phyloP scores from a whole-genome alignment of 2,113 vertebrate species.

The Pangasianodon gigas region DNA sequence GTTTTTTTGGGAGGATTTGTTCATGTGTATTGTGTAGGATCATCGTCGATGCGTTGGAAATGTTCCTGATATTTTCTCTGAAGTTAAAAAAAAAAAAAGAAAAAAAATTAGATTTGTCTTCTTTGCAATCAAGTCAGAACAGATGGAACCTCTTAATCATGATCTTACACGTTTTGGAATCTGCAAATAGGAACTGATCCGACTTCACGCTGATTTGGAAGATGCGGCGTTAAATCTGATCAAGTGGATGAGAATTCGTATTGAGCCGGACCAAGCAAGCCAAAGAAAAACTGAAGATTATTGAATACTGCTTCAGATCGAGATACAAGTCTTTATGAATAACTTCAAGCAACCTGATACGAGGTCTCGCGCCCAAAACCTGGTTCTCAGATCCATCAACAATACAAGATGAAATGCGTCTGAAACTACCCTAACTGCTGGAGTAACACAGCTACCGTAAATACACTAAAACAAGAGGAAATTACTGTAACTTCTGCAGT shows the following conservation, averaged over 20 bases:
- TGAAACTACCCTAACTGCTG: too few species aligned
- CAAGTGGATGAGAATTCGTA: background rate
- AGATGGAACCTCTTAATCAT: background rate
- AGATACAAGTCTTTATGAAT: background rate
- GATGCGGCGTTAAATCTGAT: background rate
- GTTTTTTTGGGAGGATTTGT: background rate
- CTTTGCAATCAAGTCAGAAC: background rate
- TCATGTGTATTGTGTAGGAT: background rate
- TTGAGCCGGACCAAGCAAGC: background rate
- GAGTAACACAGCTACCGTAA: too few species aligned
- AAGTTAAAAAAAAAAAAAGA: background rate
- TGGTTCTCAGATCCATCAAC: background rate
- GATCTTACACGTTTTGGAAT: background rate
- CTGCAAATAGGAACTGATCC: background rate
- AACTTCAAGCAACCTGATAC: background rate
- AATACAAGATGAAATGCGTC: background rate
- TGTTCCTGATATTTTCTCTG: background rate
- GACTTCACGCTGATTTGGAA: background rate
- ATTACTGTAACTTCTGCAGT: too few species aligned
- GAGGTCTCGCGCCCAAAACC: too few species aligned
- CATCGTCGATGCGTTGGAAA: background rate
- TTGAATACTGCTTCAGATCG: background rate
- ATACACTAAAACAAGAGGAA: too few species aligned
- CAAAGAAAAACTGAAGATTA: background rate
- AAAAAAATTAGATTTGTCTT: background rate